Evolutionary conservation across 2,888 invertebrate species (phyloP), one percentile per base, ranked within the genome.

Genomic region (Altica lythri): DNA sequence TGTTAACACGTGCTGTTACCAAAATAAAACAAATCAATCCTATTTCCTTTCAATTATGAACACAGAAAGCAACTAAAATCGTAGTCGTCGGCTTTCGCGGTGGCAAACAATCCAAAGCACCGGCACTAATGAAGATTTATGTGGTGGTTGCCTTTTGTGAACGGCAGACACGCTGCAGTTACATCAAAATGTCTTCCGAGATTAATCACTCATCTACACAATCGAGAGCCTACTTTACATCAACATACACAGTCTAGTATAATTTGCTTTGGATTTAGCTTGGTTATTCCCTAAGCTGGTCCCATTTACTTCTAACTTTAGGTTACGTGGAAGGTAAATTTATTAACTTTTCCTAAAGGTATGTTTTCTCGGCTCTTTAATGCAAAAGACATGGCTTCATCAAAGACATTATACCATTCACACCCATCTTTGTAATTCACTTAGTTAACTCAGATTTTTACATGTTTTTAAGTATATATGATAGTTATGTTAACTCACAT

Each of bases 71-170:
- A 12, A 2, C 40, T 25, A 14, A 40, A 40, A 40, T 40, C 40
- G 22, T 9, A 10, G 40, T 40, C 30, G 46, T 18, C 30, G 32
- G 12, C 19, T 32, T 40, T 30, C 17, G 32, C 19, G 40, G 30
- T 40, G 19, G 40, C 32, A 30, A 49, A 49, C 49, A 49, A 49
- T 49, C 49, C 40, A 22, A 49, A 49, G 40, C 48, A 40, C 37
- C 45, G 51, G 45, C 51, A 37, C 37, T 51, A 51, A 51, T 45
- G 44, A 51, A 44, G 51, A 51, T 51, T 51, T 51, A 51, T 51
- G 45, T 51, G 29, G 37, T 45, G 43, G 44, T 30, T 35, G 44
- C 29, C 45, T 51, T 51, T 51, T 44, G 51, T 51, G 32, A 32
- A 19, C 32, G 32, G 30, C 19, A 40, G 32, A 49, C 49, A 40